Evolutionary conservation across 2,113 vertebrate genomes (phyloP), one percentile per base, ranked within the genome.

Genomic region (Micromys minutus): DNA sequence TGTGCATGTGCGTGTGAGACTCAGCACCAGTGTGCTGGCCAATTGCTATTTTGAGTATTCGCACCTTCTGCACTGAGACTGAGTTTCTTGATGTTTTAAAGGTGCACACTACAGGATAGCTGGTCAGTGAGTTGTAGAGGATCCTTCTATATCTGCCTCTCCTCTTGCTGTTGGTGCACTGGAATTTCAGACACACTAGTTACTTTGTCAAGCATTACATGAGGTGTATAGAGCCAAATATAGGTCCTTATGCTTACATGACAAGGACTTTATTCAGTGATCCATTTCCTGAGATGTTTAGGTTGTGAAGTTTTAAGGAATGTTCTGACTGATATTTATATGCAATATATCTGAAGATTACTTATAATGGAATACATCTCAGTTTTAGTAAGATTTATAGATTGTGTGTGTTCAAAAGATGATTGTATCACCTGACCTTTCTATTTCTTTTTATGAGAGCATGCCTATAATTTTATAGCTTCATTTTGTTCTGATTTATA

Each of bases 261-360:
- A n/a, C 12, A 55, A 87, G 13, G 22, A 69, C 12, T 52, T 55
- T 71, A 71, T 50, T 26, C 12, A 39, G 21, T n/a, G 42, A 39
- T 9, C 4, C 1, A 29, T 55, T 36, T 55, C 22, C 29, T 24
- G 3, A 67, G 42, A 63, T 8, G 1, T 3, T 47, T 80, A 5
- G 39, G 55, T 10, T 94, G 90, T 26, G 36, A 74, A 21, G 29
- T 89, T 87, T 89, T 63, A 86, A 59, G 86, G 93, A 95, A 90
- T 31, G 75, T 45, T 15, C 12, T 45, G 21, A 76, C 63, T 67
- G 15, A 74, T 80, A 76, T 88, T 39, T 65, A 42, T 85, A 57
- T 52, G 45, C 57, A 26, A 42, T 91, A 19, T 79, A 69, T 16
- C 42, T 87, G 63, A 93, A 17, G 24, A 93, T 71, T 50, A 52